Evolutionary conservation across 2,113 vertebrate genomes (phyloP).

Genomic region (Tenrec ecaudatus): DNA sequence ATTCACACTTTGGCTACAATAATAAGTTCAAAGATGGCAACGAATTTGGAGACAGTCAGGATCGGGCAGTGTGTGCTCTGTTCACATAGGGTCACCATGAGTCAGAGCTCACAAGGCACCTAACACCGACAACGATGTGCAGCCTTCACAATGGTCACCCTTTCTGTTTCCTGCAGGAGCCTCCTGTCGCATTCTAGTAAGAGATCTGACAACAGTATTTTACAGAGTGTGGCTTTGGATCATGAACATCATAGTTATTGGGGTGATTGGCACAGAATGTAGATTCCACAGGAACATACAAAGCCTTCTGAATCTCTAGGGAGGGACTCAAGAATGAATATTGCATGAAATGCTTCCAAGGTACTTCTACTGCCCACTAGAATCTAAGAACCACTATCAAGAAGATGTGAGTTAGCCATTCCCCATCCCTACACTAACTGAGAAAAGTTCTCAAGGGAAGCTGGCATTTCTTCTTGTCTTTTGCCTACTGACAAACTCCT

Average conservation of each 20-base stretch:
- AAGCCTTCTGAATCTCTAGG: no score
- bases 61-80: no score
- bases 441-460: neutral
- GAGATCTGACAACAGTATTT: neutral
- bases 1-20: no score
- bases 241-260: neutral
- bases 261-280: neutral
- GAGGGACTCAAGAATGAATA: neutral
- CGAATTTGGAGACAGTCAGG: no score
- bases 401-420: neutral
- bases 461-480: conserved; percentile 17
- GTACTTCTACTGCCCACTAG: neutral
- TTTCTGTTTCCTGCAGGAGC: conserved; percentile 4
- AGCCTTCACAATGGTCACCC: neutral
- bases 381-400: conserved; percentile 2
- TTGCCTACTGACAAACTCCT: conserved; percentile 15
- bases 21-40: no score
- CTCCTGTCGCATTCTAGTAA: neutral
- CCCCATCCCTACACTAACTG: neutral
- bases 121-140: neutral
- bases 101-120: no score
- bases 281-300: neutral
- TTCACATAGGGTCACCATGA: no score
- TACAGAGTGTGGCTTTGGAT: neutral
- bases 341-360: neutral